These are phyloP conservation scores for Lacanobia oleracea DNA, from an alignment of 2,888 invertebrate species.

Conservation along the genomic window DNA sequence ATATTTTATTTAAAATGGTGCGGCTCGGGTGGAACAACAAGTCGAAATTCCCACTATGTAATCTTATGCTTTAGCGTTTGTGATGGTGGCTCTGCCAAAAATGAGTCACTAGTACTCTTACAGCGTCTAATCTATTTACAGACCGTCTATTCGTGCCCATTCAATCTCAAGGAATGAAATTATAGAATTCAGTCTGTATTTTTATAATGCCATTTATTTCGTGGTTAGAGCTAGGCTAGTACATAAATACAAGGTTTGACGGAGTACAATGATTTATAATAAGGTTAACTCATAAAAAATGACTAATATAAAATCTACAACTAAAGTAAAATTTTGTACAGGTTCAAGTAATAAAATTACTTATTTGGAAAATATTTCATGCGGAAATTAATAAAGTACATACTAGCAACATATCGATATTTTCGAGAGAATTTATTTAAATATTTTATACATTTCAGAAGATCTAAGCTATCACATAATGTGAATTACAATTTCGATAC, in stretches of 20 bases:
- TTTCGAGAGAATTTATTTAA: conserved; percentile 75
- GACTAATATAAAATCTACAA: conserved; percentile 79
- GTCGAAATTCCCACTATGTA: not conserved
- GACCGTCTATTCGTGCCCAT: conserved; percentile 18
- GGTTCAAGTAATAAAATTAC: conserved; percentile 73
- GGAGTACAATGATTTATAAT: conserved; percentile 79
- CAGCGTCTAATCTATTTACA: conserved; percentile 25
- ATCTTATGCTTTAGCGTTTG: conserved; percentile 14
- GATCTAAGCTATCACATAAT: conserved; percentile 88
- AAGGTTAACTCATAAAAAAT: conserved; percentile 86
- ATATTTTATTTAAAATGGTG: no score
- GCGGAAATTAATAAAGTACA: conserved; percentile 77
- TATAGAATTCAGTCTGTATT: conserved; percentile 47
- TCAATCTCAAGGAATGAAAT: conserved; percentile 32
- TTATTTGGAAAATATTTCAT: conserved; percentile 66
- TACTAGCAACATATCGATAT: conserved; percentile 77
- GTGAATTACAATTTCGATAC: conserved; percentile 82
- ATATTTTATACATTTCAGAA: conserved; percentile 82
- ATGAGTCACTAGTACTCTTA: conserved; percentile 38
- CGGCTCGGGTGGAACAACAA: not conserved
- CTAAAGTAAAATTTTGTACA: conserved; percentile 87
- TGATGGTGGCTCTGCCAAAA: conserved; percentile 39
- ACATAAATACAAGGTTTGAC: conserved; percentile 84
- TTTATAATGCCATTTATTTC: conserved; percentile 87
- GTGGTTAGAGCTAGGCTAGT: conserved; percentile 87